phyloP scores from a whole-genome alignment of 2,888 invertebrate genomes.

The Melieria picta region DNA sequence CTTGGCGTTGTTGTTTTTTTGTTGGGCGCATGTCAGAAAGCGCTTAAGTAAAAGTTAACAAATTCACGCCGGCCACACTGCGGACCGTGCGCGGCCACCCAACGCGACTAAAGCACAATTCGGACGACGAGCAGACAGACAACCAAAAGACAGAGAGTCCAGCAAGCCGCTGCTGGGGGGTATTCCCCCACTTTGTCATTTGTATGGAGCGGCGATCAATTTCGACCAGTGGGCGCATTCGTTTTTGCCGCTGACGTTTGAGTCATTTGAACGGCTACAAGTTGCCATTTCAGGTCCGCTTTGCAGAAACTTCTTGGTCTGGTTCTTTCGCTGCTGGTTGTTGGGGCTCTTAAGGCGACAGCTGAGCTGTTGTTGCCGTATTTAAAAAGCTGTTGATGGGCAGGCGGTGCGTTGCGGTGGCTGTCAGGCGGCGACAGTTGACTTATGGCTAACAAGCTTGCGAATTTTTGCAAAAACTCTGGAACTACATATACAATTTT shows the following conservation, averaged over 20 bases:
- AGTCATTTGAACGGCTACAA: neutral
- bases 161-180: constrained; percentile 19
- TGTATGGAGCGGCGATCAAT: neutral
- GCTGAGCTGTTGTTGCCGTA: constrained; percentile 24
- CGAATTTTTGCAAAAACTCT: constrained; percentile 18
- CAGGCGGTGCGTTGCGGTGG: constrained; percentile 24
- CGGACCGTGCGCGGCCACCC: constrained; percentile 58
- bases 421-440: constrained; percentile 32
- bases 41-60: constrained; percentile 61
- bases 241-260: constrained; percentile 1
- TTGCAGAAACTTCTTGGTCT: no score
- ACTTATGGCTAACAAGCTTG: constrained; percentile 37
- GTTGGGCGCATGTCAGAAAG: constrained; percentile 30
- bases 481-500: neutral
- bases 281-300: no score
- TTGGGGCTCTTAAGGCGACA: constrained; percentile 27
- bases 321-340: constrained; percentile 35
- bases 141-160: neutral
- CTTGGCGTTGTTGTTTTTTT: constrained; percentile 31
- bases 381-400: constrained; percentile 40
- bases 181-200: no score
- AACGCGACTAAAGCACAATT: constrained; percentile 38
- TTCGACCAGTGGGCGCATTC: neutral
- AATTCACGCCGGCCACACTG: constrained; percentile 59
- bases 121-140: neutral